A percentile compares a stretch with the other conserved stretches of the same genome.
Evolutionary conservation across 2,113 vertebrate genomes (phyloP).

Genomic region (Eretmochelys imbricata): DNA sequence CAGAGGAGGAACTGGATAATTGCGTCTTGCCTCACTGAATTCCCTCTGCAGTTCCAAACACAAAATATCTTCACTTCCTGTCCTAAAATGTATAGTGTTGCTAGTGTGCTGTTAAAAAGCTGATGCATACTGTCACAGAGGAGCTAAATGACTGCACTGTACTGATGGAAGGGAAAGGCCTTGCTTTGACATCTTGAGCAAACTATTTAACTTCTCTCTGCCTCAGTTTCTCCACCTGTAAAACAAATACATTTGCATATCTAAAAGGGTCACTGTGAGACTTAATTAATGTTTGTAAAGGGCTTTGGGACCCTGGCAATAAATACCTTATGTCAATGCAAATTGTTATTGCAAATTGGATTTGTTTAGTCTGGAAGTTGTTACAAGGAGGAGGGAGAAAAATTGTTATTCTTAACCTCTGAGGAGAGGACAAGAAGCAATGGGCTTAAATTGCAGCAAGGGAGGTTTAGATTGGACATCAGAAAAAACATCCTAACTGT

Average conservation of each 20-base stretch:
- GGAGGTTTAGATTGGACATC: no score
- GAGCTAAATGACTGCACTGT: background rate
- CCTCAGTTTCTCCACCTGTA: background rate
- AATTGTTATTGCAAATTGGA: background rate
- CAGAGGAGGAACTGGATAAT: background rate
- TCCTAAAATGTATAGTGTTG: background rate
- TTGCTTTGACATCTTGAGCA: background rate
- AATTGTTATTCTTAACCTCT: no score
- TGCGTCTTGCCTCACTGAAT: background rate
- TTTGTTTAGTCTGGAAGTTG: no score
- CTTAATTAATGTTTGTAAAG: background rate
- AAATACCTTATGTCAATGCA: background rate
- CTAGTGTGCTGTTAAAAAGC: background rate
- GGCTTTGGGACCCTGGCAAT: background rate
- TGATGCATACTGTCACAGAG: background rate
- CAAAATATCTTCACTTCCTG: background rate
- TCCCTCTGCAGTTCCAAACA: background rate
- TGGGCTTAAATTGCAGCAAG: no score
- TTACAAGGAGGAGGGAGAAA: no score
- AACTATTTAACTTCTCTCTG: background rate
- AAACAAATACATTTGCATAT: background rate
- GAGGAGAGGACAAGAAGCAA: no score
- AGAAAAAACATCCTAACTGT: no score
- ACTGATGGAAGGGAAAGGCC: background rate
- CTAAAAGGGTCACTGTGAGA: background rate